Base-by-base conservation (phyloP, 1,140 invertebrate species). In the Venturia canescens region DNA sequence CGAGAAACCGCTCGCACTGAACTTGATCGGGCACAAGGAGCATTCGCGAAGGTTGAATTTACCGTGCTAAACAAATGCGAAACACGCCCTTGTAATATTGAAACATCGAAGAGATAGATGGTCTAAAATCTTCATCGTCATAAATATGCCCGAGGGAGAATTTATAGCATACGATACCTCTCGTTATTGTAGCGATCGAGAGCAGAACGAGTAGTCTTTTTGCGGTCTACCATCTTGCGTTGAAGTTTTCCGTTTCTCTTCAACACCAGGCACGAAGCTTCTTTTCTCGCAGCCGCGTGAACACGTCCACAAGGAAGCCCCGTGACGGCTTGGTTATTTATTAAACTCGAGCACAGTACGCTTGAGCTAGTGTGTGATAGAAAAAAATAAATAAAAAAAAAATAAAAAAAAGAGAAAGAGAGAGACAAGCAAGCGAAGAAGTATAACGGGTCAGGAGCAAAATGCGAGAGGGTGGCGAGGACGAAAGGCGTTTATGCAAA, bases 401-500 rank as follows among this genome's bases (percentile, higher is more conserved):
- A 11, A 44, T 6, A 44, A 66, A 79, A 78, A 29, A 11, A 11
- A 69, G 66, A 3, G 29, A 69, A 69, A 29, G 31, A 67, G 66
- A 3, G 38, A 44, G 38, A 44, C 66, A 79, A 78, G 66, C 26
- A 11, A 69, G 66, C 29, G 29, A 69, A 69, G 66, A 69, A 67
- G 66, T 67, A 34, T 67, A 44, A n/a, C 63, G 60, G 13, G 53
- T 57, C 60, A 34, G 57, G 26, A 44, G 76, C 53, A 31, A 34
- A 78, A 78, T 23, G 38, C 4, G 66, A 15, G 16, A 31, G 29
- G 66, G 29, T 18, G 66, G 38, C 13, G n/a, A 6, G 29, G 27
- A 31, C 66, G 66, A 79, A 71, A 44, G 63, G 34, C 48, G 44
- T 79, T 76, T 79, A 82, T 82, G 81, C 78, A 79, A 82, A 82